Evolutionary conservation across 2,888 invertebrate genomes (phyloP).

Genomic region (Lasioglossum vierecki): DNA sequence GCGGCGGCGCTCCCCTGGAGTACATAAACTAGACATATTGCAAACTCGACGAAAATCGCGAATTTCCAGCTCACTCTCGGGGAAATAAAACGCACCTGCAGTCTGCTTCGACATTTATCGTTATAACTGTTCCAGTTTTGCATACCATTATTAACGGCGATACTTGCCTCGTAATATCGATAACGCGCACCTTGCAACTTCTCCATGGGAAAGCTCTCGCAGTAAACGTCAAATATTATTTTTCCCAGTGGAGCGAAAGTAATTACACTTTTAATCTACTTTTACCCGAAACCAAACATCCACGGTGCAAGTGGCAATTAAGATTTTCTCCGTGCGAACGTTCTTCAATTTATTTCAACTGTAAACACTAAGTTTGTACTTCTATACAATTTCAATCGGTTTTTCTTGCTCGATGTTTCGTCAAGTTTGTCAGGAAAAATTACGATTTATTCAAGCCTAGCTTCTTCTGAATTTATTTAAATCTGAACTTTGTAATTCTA

Average conservation of each 20-base stretch:
- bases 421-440: too few species aligned
- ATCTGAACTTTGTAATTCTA: too few species aligned
- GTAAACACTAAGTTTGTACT: neutral
- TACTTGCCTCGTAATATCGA: conserved; percentile 44
- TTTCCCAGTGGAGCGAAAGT: conserved; percentile 11
- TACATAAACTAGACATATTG: conserved; percentile 28
- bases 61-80: conserved; percentile 42
- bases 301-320: neutral
- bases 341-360: neutral
- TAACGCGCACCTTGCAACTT: conserved; percentile 41
- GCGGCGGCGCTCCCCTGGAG: neutral
- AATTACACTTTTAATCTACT: conserved; percentile 4
- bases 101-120: conserved; percentile 59
- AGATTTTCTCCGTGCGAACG: neutral
- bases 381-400: neutral
- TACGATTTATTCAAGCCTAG: too few species aligned
- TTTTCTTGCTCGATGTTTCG: neutral
- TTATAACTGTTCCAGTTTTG: conserved; percentile 60
- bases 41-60: conserved; percentile 49
- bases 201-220: conserved; percentile 19
- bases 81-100: conserved; percentile 62
- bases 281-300: neutral
- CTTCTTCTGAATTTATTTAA: too few species aligned
- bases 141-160: conserved; percentile 50
- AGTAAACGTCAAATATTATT: conserved; percentile 38